These are phyloP conservation scores for Plecotus auritus DNA, from an alignment of 2,113 vertebrate species.

Conservation along the genomic window DNA sequence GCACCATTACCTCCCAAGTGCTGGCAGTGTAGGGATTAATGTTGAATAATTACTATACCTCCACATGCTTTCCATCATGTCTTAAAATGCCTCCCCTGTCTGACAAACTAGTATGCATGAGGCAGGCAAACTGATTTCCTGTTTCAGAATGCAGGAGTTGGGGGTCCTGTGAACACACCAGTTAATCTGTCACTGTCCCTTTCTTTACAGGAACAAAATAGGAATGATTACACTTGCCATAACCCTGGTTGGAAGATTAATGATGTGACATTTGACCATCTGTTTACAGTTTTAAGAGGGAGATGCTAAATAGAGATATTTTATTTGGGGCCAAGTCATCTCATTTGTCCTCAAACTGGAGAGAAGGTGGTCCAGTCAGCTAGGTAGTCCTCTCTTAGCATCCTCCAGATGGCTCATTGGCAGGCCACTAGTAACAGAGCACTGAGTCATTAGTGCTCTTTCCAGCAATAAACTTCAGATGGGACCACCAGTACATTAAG, in stretches of 20 bases:
- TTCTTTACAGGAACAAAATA: slow-evolving; percentile 52
- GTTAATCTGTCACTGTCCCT: slow-evolving; percentile 45
- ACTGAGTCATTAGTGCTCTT: not conserved
- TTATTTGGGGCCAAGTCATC: slow-evolving; percentile 32
- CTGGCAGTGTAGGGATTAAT: slow-evolving; percentile 33
- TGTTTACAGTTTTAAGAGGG: slow-evolving; percentile 46
- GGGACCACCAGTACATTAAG: not conserved
- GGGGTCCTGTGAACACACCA: not conserved
- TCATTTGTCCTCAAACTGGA: slow-evolving; percentile 41
- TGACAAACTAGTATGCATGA: not conserved
- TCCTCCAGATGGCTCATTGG: not conserved
- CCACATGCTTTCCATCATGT: slow-evolving; percentile 27
- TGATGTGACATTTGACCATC: slow-evolving; percentile 50
- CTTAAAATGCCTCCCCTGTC: not conserved
- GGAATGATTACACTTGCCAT: slow-evolving; percentile 46
- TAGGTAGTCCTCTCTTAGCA: not conserved
- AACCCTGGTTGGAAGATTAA: slow-evolving; percentile 43
- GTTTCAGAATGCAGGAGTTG: not conserved
- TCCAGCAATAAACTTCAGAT: not conserved
- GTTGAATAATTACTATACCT: not conserved
- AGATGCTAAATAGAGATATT: slow-evolving; percentile 42
- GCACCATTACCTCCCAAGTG: slow-evolving; percentile 41
- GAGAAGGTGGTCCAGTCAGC: not conserved
- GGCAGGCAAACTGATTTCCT: not conserved
- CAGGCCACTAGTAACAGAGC: not conserved